These are phyloP conservation scores for Ditula angustiorana DNA, from an alignment of 2,888 invertebrate species.

Conservation along the genomic window DNA sequence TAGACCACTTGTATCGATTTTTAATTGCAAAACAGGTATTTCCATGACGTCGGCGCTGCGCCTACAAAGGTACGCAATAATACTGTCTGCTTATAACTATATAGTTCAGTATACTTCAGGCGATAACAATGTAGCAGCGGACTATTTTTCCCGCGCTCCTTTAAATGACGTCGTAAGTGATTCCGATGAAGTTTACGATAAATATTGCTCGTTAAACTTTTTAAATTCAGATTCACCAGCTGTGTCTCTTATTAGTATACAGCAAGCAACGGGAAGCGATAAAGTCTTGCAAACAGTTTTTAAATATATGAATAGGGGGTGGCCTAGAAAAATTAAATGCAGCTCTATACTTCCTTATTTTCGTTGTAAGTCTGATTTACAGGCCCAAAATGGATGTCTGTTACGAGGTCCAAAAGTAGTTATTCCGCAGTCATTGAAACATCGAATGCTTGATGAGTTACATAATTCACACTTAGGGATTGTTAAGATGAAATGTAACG, in stretches of 20 bases:
- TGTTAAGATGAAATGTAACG: not conserved
- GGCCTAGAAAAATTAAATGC: slow-evolving; percentile 6
- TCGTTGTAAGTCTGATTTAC: not conserved
- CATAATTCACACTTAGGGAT: not conserved
- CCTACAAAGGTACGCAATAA: slow-evolving; percentile 28
- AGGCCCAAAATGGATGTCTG: slow-evolving; percentile 7
- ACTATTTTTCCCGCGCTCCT: not conserved
- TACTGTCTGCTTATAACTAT: slow-evolving; percentile 35
- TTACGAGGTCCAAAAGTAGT: slow-evolving; percentile 6
- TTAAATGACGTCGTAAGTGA: too few relatives aligned
- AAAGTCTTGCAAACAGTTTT: not conserved
- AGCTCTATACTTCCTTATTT: not conserved
- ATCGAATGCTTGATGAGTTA: not conserved
- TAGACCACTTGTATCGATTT: slow-evolving; percentile 9
- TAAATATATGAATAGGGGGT: slow-evolving; percentile 5
- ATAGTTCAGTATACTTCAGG: not conserved
- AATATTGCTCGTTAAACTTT: too few relatives aligned
- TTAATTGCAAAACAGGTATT: slow-evolving; percentile 1
- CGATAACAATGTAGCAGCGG: not conserved
- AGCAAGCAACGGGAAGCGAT: not conserved
- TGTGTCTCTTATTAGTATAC: too few relatives aligned
- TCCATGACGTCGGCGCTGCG: not conserved
- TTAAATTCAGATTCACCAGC: too few relatives aligned
- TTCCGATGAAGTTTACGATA: too few relatives aligned
- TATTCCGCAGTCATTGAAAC: not conserved